Evolutionary conservation across 2,888 invertebrate genomes (phyloP).

Genomic region (Caenorhabditis macrosperma): DNA sequence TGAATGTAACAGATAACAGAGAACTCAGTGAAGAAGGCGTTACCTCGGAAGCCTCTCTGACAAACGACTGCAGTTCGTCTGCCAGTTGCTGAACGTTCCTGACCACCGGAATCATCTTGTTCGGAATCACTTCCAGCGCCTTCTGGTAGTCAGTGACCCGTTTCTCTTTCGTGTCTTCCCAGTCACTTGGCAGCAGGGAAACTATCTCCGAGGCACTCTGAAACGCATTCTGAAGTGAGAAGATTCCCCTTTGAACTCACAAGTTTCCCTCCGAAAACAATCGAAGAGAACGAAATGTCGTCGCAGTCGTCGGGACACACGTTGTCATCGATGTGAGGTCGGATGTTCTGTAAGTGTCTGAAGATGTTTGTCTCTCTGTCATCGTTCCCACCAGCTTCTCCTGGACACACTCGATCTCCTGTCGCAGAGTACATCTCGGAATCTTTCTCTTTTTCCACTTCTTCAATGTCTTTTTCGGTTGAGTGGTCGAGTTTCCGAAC

Average conservation of each 20-base stretch:
- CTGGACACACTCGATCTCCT: conserved; percentile 73
- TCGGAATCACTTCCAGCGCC: conserved; percentile 72
- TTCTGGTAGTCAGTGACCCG: conserved; percentile 68
- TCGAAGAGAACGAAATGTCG: conserved; percentile 73
- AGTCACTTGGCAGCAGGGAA: conserved; percentile 72
- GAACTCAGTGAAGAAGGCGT: neutral
- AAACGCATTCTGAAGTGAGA: too few relatives aligned
- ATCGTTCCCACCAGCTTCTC: conserved; percentile 59
- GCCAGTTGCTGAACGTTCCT: conserved; percentile 70
- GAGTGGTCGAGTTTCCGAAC: conserved; percentile 18
- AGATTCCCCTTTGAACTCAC: conserved; percentile 19
- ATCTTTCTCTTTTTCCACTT: conserved; percentile 60
- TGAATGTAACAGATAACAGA: conserved; percentile 17
- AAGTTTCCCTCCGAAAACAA: conserved; percentile 74
- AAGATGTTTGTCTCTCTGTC: neutral
- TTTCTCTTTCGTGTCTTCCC: conserved; percentile 76
- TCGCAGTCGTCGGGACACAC: conserved; percentile 72
- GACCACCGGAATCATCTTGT: conserved; percentile 72
- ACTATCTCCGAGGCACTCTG: conserved; percentile 66
- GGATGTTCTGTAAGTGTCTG: conserved; percentile 47
- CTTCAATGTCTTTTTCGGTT: conserved; percentile 20
- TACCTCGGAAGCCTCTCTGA: conserved; percentile 62
- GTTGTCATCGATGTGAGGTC: conserved; percentile 46
- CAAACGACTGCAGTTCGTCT: conserved; percentile 70
- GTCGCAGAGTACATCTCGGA: conserved; percentile 66